Conservation (phyloP, 1,140 invertebrate species). For the Daktulosphaira vitifoliae region DNA sequence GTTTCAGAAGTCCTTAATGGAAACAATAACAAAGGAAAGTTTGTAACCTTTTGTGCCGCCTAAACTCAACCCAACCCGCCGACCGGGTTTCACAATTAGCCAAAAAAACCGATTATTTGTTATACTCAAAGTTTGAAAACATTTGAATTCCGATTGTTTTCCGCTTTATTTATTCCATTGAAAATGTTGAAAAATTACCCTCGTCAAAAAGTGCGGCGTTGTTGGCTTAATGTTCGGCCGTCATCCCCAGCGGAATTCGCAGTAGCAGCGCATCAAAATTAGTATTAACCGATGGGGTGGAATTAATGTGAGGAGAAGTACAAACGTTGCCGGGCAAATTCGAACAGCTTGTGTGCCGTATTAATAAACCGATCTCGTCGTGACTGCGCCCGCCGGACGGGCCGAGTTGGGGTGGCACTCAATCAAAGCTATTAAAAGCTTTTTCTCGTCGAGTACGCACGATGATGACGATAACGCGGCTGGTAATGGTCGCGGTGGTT, state of each 20-base stretch:
- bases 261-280: constrained; percentile 29
- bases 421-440: constrained; percentile 33
- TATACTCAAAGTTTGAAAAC: too few relatives aligned
- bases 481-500: not conserved
- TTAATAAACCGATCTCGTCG: constrained; percentile 26
- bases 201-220: not conserved
- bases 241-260: constrained; percentile 21
- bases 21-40: too few relatives aligned
- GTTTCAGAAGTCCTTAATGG: too few relatives aligned
- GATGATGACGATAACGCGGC: not conserved
- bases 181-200: not conserved
- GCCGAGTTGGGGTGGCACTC: not conserved
- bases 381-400: too few relatives aligned
- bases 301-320: not conserved
- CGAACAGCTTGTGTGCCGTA: constrained; percentile 25
- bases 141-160: too few relatives aligned
- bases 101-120: too few relatives aligned
- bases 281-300: constrained; percentile 22
- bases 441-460: constrained; percentile 26
- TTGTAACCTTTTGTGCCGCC: too few relatives aligned
- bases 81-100: too few relatives aligned
- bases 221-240: constrained; percentile 3
- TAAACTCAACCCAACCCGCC: too few relatives aligned
- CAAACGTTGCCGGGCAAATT: constrained; percentile 15
- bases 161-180: not conserved